These are phyloP conservation scores for Smittia sp. DNA, from an alignment of 2,888 invertebrate species.

Conservation along the genomic window DNA sequence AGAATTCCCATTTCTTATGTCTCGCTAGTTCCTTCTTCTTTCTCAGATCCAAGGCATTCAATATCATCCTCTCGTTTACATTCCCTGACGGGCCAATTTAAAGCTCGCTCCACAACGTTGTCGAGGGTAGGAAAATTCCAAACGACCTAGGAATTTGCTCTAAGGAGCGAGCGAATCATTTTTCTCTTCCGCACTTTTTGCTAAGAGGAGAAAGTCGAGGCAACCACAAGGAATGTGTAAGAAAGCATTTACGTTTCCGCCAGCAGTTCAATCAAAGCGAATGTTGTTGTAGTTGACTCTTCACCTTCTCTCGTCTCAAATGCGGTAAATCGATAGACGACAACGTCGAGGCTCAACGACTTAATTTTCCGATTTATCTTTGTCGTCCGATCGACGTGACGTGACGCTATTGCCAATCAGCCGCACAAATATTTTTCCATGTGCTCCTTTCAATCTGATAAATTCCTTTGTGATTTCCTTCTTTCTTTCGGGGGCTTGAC, in stretches of 20 bases:
- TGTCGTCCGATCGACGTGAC: not conserved
- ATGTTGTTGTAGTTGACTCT: not conserved
- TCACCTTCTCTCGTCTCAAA: not conserved
- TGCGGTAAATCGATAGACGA: not conserved
- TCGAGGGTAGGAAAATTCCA: not conserved
- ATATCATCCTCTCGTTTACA: not conserved
- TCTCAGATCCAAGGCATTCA: not conserved
- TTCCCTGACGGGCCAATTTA: not conserved
- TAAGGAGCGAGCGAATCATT: not conserved
- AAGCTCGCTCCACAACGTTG: not conserved
- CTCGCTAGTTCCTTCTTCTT: not conserved
- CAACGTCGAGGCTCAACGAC: not conserved
- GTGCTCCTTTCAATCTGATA: slow-evolving; percentile 14
- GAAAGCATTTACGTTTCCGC: slow-evolving; percentile 2
- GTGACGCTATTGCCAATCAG: not conserved
- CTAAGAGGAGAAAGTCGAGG: not conserved
- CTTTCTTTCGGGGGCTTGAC: not conserved
- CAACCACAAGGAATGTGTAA: not conserved
- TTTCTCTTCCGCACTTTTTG: not conserved
- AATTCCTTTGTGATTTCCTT: not conserved
- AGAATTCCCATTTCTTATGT: not conserved
- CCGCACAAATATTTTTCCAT: not conserved
- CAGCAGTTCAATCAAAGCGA: not conserved
- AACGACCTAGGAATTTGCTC: not conserved
- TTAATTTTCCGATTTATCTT: not conserved